Evolutionary conservation across 23 tunicate genomes (phyloP).

Genomic region (Trididemnum nubilum): DNA sequence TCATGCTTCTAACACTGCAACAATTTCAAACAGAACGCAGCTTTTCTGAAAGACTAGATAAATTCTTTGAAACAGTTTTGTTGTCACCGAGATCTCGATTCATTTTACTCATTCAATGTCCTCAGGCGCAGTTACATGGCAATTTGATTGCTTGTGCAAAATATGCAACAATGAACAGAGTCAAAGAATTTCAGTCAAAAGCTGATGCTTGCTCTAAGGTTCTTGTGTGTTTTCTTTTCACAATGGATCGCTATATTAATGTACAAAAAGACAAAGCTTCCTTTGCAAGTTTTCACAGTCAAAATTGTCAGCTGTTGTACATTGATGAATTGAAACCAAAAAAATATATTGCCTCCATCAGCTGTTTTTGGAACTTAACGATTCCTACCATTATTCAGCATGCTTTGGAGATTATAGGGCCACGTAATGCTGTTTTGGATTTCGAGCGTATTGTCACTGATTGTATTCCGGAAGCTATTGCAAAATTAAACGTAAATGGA

Average conservation of each 20-base stretch:
- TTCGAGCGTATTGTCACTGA: constrained; percentile 15
- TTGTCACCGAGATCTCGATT: not conserved
- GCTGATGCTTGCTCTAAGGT: not conserved
- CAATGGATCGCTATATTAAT: constrained; percentile 26
- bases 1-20: constrained; percentile 55
- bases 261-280: constrained; percentile 8
- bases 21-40: constrained; percentile 50
- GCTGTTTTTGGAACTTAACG: constrained; percentile 9
- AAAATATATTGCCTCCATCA: constrained; percentile 21
- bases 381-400: not conserved
- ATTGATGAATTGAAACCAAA: constrained; percentile 55
- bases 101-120: constrained; percentile 54
- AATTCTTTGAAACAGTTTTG: constrained; percentile 13
- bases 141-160: constrained; percentile 65
- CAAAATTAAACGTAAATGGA: constrained; percentile 2
- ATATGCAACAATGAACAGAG: constrained; percentile 53
- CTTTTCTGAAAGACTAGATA: constrained; percentile 23
- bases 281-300: constrained; percentile 38
- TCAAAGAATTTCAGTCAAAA: constrained; percentile 25
- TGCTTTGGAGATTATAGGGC: not conserved
- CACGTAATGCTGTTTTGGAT: not conserved
- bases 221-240: constrained; percentile 38
- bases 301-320: constrained; percentile 24
- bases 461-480: constrained; percentile 57
- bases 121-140: constrained; percentile 43